Percentiles rank a stretch among this genome's conserved stretches.
phyloP scores from a whole-genome alignment of 2,113 vertebrate genomes.

The Gulo gulo region DNA sequence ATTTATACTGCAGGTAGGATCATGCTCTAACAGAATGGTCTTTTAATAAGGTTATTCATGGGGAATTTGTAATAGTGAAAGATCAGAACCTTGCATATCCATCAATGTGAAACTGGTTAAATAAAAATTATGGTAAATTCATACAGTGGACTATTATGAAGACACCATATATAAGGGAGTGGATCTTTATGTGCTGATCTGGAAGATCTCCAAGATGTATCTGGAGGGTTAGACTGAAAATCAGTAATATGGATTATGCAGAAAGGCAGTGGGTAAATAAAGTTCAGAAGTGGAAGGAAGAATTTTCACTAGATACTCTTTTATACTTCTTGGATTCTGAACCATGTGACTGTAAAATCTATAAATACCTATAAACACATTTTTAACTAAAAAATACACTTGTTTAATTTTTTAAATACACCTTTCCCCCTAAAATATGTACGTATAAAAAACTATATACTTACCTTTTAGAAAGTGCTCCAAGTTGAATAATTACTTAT shows the following conservation, averaged over 20 bases:
- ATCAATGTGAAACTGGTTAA: not conserved
- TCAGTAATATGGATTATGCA: not conserved
- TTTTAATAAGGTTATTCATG: not conserved
- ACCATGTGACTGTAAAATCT: not conserved
- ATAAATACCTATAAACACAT: not conserved
- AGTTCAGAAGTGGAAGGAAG: not conserved
- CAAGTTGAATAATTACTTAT: constrained; percentile 15
- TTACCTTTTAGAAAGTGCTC: not conserved
- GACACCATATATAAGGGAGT: not conserved
- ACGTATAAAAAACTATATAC: not conserved
- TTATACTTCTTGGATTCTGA: not conserved
- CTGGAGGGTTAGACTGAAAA: not conserved
- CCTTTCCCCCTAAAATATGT: not conserved
- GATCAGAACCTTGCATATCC: not conserved
- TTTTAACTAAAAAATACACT: constrained; percentile 15
- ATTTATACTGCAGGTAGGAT: not conserved
- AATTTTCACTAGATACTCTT: not conserved
- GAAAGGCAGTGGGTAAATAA: not conserved
- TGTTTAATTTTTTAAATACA: not conserved
- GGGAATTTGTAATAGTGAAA: not conserved
- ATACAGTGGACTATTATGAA: not conserved
- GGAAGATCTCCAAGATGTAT: not conserved
- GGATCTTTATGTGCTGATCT: not conserved
- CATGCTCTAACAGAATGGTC: not conserved
- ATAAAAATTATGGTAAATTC: not conserved